A percentile compares a stretch with the other conserved stretches of the same genome.
phyloP scores from a whole-genome alignment of 1,140 invertebrate genomes.

The Caerostris darwini region DNA sequence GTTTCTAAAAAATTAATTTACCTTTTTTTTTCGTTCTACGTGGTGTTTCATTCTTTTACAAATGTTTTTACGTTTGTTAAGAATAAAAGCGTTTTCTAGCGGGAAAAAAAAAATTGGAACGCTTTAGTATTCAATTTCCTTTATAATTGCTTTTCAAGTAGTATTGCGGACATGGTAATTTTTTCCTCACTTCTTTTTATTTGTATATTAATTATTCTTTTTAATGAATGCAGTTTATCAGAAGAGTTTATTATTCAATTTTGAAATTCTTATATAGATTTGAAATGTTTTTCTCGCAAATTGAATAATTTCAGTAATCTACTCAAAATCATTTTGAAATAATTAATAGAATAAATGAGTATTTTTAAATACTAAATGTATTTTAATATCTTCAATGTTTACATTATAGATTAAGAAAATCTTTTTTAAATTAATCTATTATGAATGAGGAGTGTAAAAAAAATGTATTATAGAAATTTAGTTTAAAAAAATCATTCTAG shows the following conservation, averaged over 20 bases:
- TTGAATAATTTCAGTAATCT: too few relatives aligned
- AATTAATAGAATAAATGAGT: too few relatives aligned
- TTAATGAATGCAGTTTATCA: neutral
- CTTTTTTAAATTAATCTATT: too few relatives aligned
- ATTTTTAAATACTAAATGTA: too few relatives aligned
- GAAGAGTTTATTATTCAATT: neutral
- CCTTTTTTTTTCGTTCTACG: neutral
- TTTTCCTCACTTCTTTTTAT: neutral
- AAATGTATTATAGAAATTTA: too few relatives aligned
- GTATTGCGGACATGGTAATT: neutral
- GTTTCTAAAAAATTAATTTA: neutral
- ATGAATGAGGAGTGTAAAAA: too few relatives aligned
- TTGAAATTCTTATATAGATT: neutral
- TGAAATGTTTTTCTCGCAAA: too few relatives aligned
- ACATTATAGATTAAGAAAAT: too few relatives aligned
- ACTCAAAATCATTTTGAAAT: too few relatives aligned
- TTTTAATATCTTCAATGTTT: too few relatives aligned
- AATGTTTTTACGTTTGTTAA: neutral
- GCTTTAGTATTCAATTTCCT: constrained; percentile 24
- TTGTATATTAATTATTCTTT: neutral
- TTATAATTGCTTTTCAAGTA: constrained; percentile 3
- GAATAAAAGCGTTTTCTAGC: constrained; percentile 1
- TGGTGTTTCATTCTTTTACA: constrained; percentile 15
- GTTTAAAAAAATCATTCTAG: too few relatives aligned
- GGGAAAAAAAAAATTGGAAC: neutral